Evolutionary conservation across 2,797 vertebrate species (phyloP).

Genomic region (Coccyzus lansbergi): DNA sequence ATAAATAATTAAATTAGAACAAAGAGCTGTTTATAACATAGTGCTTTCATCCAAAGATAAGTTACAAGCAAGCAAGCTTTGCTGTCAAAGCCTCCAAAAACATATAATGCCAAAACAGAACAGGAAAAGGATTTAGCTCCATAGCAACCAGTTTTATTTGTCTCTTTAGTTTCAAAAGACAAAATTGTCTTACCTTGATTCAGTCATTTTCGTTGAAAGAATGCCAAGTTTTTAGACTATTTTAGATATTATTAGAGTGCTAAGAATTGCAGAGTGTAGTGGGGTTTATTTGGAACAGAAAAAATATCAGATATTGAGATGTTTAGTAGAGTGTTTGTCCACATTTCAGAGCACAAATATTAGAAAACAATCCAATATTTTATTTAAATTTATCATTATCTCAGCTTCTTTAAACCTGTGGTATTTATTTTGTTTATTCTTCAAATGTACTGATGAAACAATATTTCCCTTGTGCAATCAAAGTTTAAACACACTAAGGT

Average conservation of each 20-base stretch:
- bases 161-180: background rate
- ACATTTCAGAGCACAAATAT: background rate
- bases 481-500: background rate
- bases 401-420: background rate
- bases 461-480: background rate
- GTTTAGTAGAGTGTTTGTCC: background rate
- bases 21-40: background rate
- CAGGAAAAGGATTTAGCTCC: background rate
- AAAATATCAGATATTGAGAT: background rate
- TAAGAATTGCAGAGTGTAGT: background rate
- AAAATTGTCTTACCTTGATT: background rate
- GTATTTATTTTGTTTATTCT: constrained; percentile 8
- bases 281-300: background rate
- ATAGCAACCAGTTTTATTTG: background rate
- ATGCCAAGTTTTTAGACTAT: background rate
- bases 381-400: background rate
- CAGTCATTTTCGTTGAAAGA: background rate
- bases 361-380: constrained; percentile 8
- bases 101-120: background rate
- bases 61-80: background rate
- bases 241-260: background rate
- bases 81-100: background rate
- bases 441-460: background rate
- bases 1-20: background rate
- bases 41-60: fast-evolving